These are phyloP conservation scores for Drosophila mauritiana DNA, from an alignment of 1,140 invertebrate genomes.

Conservation along the genomic window DNA sequence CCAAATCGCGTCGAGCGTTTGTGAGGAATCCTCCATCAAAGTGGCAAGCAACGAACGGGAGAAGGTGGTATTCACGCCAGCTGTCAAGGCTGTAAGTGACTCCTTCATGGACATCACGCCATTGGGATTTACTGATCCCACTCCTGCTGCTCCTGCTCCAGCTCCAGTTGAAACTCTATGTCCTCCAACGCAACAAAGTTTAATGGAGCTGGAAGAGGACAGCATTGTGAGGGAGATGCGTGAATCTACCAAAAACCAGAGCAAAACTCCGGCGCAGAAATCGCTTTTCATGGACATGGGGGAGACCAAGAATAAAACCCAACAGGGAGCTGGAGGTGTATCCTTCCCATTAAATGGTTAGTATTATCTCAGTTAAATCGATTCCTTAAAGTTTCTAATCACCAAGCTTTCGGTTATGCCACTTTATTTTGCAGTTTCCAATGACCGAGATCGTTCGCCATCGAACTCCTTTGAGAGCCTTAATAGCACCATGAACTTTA, in stretches of 20 bases:
- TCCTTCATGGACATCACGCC: slow-evolving; percentile 49
- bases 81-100: slow-evolving; percentile 1
- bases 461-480: slow-evolving; percentile 2
- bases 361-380: neutral
- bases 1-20: neutral
- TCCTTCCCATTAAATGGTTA: slow-evolving; percentile 18
- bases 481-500: slow-evolving; percentile 31
- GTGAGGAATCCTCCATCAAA: neutral
- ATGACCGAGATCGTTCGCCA: neutral
- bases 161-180: neutral
- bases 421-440: slow-evolving; percentile 1
- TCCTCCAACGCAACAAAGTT: neutral
- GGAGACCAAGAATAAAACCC: slow-evolving; percentile 1
- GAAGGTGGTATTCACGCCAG: neutral
- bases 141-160: neutral
- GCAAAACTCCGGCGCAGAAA: slow-evolving; percentile 1
- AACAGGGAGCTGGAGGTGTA: neutral
- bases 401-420: too few relatives aligned
- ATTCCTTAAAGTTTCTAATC: neutral
- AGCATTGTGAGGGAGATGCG: slow-evolving; percentile 2
- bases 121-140: slow-evolving; percentile 1
- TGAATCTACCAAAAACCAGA: slow-evolving; percentile 10
- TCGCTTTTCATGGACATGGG: slow-evolving; percentile 16
- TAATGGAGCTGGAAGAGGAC: slow-evolving; percentile 12
- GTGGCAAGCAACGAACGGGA: neutral